phyloP scores from a whole-genome alignment of 2,888 invertebrate species.

The Blastobasis lacticolella region DNA sequence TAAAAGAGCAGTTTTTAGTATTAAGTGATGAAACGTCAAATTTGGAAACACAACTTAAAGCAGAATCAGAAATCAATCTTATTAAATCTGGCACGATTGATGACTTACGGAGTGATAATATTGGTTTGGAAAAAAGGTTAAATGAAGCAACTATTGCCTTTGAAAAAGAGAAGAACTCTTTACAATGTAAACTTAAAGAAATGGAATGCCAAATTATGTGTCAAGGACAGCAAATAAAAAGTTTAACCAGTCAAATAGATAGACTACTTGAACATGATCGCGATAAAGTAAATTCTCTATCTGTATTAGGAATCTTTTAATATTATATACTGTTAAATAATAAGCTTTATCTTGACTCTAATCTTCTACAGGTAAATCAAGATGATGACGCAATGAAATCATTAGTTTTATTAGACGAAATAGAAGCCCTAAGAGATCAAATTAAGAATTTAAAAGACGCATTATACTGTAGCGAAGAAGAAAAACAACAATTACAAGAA shows the following conservation, averaged over 20 bases:
- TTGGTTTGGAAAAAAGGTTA: slow-evolving; percentile 44
- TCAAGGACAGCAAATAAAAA: slow-evolving; percentile 73
- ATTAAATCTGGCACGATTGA: slow-evolving; percentile 45
- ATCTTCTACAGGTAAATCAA: background rate
- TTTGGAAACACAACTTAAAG: slow-evolving; percentile 51
- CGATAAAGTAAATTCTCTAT: slow-evolving; percentile 27
- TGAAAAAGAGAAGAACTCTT: slow-evolving; percentile 63
- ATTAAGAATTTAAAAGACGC: slow-evolving; percentile 45
- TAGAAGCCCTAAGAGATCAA: slow-evolving; percentile 49
- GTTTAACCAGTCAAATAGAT: slow-evolving; percentile 68
- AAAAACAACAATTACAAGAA: slow-evolving; percentile 44
- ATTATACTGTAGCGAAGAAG: slow-evolving; percentile 46
- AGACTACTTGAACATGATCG: slow-evolving; percentile 50
- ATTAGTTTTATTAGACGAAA: slow-evolving; percentile 42
- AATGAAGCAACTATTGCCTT: slow-evolving; percentile 39
- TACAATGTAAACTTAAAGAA: slow-evolving; percentile 67
- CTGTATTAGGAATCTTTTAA: background rate
- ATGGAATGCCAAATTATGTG: slow-evolving; percentile 70
- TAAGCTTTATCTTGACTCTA: background rate
- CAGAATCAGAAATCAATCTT: slow-evolving; percentile 55
- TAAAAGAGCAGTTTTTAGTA: slow-evolving; percentile 55
- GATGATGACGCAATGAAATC: slow-evolving; percentile 26
- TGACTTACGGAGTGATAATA: slow-evolving; percentile 44
- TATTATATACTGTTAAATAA: background rate
- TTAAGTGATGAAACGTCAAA: slow-evolving; percentile 52